phyloP scores from a whole-genome alignment of 2,888 invertebrate genomes.

The Coenonympha glycerion region DNA sequence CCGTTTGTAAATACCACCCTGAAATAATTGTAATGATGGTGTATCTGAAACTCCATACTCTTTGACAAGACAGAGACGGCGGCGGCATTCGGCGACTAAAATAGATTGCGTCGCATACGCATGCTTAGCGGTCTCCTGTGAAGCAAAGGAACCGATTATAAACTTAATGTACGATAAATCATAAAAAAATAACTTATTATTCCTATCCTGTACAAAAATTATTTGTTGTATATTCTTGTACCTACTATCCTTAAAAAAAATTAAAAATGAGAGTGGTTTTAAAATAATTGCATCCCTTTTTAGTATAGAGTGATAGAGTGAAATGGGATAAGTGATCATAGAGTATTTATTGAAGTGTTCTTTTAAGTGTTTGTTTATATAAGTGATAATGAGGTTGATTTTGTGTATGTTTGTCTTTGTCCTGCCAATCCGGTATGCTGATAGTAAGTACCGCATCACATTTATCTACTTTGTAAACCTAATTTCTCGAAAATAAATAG shows the following conservation, averaged over 20 bases:
- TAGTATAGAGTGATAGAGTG: conserved; percentile 27
- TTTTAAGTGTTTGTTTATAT: conserved; percentile 22
- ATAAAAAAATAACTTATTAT: conserved; percentile 5
- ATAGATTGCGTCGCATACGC: conserved; percentile 60
- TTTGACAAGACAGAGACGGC: conserved; percentile 57
- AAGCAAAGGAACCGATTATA: conserved; percentile 31
- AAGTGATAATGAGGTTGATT: conserved; percentile 37
- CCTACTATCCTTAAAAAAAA: no score
- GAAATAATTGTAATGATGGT: background rate
- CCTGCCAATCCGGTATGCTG: conserved; percentile 27
- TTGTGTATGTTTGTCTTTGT: conserved; percentile 32
- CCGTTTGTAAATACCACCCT: no score
- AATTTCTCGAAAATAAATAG: no score
- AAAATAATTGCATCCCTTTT: conserved; percentile 21
- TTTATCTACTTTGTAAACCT: no score
- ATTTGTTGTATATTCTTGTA: background rate
- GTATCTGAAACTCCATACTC: conserved; percentile 39
- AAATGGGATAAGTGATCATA: conserved; percentile 31
- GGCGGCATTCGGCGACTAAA: conserved; percentile 54
- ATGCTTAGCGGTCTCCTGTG: conserved; percentile 50
- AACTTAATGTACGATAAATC: conserved; percentile 1
- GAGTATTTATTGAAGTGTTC: conserved; percentile 13
- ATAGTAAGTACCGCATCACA: conserved; percentile 39
- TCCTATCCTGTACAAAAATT: background rate
- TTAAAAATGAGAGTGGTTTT: conserved; percentile 7